Evolutionary conservation across 2,797 vertebrate species (phyloP), one percentile per base, ranked within the genome.

Genomic region (Vireo griseus): DNA sequence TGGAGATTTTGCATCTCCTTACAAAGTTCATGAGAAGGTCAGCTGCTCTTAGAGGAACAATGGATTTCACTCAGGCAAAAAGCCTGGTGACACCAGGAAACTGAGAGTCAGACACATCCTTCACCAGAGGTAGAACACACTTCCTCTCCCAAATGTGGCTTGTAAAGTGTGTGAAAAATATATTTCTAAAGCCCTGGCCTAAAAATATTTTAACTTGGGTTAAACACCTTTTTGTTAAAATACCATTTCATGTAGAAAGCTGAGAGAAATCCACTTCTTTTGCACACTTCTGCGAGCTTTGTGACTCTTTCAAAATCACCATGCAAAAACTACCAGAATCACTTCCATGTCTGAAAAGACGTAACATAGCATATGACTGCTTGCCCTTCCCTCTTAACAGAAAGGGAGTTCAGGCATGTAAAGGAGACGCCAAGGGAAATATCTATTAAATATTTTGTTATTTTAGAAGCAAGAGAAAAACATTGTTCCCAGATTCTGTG

Each of bases 1-100:
- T 85, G 54, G 83, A 62, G 67, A 85, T 92, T 96, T 80, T 86
- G 20, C 66, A 20, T 92, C 84, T 57, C 83, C 50, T 94, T 57
- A 59, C 54, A 50, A 85, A 93, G 92, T 67, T 97, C 78, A 76
- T n/a, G 35, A 67, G 55, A 66, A 90, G 58, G 74, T 88, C 73
- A 73, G 57, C 52, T 0, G 0, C 65, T 81, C 39, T 91, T 80
- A 26, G 85, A 72, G 57, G 40, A 93, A 67, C 65, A 91, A 40
- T 89, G 35, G 82, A 67, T 92, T 83, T 82, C 22, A 85, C 61
- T 82, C 61, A 83, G 35, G 13, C 61, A 85, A 78, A 88, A 80
- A 80, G 22, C 65, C 39, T 39, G 22, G 26, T 71, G 67, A 84
- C 76, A 86, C 39, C 39, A 72, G 73, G 71, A 88, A 91, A 44